Base-by-base conservation (phyloP, 2,797 vertebrate species). In the Gobio occitaniae region DNA sequence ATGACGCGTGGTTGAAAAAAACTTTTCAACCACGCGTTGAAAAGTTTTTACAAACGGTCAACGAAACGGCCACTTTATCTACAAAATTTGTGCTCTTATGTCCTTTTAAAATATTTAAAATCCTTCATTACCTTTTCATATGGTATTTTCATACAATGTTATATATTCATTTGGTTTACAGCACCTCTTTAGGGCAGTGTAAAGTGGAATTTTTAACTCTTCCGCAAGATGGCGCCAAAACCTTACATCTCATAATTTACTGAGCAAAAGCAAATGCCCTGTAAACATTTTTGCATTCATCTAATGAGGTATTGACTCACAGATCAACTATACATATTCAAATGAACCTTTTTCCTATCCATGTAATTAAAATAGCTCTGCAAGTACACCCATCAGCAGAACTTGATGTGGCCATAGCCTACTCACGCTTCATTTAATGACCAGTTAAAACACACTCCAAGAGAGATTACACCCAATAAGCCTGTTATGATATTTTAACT, bases 401-500 rank as follows among this genome's bases (percentile, higher is more conserved):
- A 56, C 19, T 6, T 54, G 72, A 56, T n/a, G 6, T 38, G 50
- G 6, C 6, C 32, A n/a, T 13, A 25, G n/a, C 10, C 11, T 38
- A 3, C 3, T 21, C 5, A 48, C 11, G 15, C 59, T 8, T 19
- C 7, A 65, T 7, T 1, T 66, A 12, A 21, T 69, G 48, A 56
- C 29, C 36, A 70, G 36, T 69, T 69, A 54, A 81, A 70, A 48
- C 66, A 56, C 78, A 25, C 48, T 36, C 29, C 19, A 6, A 9
- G 9, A 9, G 36, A 54, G 38, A 44, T 65, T 83, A 74, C 59
- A 56, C 59, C 2, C 59, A 70, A 66, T 78, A 83, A 81, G 38
- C 65, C 75, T 79, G 52, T 84, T 86, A 80, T 86, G 47, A 82
- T 69, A 70, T 84, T 83, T 36, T 72, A 52, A 75, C 65, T 52